A percentile compares a stretch with the other conserved stretches of the same genome.
phyloP scores from a whole-genome alignment of 1,140 invertebrate species.

The Oreohelix idahoensis region DNA sequence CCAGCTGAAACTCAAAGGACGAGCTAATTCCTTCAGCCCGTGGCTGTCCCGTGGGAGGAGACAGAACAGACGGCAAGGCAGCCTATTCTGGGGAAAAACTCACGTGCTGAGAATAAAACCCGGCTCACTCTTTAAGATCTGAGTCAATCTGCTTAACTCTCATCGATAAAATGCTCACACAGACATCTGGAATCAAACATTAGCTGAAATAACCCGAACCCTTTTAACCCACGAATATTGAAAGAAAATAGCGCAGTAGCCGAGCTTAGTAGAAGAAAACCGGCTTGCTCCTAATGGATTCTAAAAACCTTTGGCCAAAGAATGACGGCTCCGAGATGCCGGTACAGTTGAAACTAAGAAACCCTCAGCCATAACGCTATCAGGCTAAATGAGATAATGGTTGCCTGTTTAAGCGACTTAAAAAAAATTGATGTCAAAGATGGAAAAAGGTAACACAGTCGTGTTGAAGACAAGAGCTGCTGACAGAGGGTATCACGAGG shows the following conservation, averaged over 20 bases:
- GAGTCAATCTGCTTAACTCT: background rate
- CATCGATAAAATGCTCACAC: background rate
- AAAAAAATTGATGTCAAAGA: background rate
- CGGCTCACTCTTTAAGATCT: background rate
- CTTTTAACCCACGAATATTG: background rate
- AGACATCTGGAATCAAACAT: slow-evolving; percentile 12
- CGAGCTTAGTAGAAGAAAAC: background rate
- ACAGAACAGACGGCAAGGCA: background rate
- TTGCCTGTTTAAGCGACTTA: background rate
- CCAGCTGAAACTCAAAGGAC: background rate
- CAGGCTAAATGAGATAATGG: background rate
- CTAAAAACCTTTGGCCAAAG: no score
- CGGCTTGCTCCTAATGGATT: background rate
- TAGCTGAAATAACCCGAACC: background rate
- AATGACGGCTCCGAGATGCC: background rate
- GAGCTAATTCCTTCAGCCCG: background rate
- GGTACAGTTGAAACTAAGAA: background rate
- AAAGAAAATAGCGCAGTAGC: background rate
- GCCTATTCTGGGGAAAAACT: background rate
- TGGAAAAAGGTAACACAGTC: no score
- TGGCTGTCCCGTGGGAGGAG: background rate
- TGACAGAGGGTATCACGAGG: no score
- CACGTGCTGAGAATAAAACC: background rate
- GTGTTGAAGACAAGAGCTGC: no score
- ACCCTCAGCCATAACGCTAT: background rate